These are phyloP conservation scores for Myripristis jacobus DNA, from an alignment of 2,797 vertebrate genomes.

Conservation along the genomic window DNA sequence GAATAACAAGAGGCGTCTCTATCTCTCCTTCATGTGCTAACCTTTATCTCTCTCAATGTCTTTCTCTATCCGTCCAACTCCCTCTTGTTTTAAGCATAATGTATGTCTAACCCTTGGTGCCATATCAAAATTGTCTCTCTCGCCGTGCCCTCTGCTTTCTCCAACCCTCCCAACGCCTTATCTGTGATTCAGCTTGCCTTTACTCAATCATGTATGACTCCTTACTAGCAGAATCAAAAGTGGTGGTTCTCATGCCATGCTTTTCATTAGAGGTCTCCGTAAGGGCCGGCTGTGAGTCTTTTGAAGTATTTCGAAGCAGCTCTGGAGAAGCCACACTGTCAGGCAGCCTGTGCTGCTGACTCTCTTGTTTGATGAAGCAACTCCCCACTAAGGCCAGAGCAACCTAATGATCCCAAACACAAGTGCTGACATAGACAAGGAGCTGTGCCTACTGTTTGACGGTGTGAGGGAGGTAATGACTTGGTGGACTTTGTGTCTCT, in stretches of 20 bases:
- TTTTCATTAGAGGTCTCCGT: constrained; percentile 73
- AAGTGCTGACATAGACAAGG: constrained; percentile 65
- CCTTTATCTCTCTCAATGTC: constrained; percentile 53
- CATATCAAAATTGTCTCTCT: constrained; percentile 51
- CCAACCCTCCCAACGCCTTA: constrained; percentile 46
- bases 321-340: constrained; percentile 64
- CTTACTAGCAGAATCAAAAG: constrained; percentile 71
- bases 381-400: constrained; percentile 61
- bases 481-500: constrained; percentile 55
- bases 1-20: constrained; percentile 69
- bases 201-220: constrained; percentile 77
- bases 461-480: constrained; percentile 50
- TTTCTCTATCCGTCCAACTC: constrained; percentile 46
- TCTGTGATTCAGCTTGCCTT: constrained; percentile 66
- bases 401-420: constrained; percentile 70
- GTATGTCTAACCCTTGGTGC: constrained; percentile 44
- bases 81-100: constrained; percentile 36
- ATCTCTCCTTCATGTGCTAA: constrained; percentile 54
- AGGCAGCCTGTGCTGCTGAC: constrained; percentile 60
- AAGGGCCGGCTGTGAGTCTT: constrained; percentile 65
- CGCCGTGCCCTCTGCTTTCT: constrained; percentile 32
- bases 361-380: constrained; percentile 76
- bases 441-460: constrained; percentile 51
- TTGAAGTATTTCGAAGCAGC: constrained; percentile 74
- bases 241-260: constrained; percentile 60